Percentiles rank a stretch among this genome's conserved stretches.
phyloP scores from a whole-genome alignment of 2,888 invertebrate genomes.

The Ectemnius continuus region DNA sequence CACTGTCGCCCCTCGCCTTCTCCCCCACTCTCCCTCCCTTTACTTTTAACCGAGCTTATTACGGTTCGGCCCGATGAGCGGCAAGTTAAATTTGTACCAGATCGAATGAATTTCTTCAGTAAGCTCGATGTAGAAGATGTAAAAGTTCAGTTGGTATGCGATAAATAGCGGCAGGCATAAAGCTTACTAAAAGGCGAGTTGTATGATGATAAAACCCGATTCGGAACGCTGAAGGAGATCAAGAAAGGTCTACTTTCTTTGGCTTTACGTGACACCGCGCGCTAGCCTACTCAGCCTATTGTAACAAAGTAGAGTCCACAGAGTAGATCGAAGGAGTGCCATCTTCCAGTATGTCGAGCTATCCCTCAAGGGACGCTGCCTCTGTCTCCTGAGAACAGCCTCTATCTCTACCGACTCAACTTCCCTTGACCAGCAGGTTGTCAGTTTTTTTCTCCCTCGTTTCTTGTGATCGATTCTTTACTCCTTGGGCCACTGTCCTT shows the following conservation, averaged over 20 bases:
- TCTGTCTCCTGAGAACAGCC: constrained; percentile 57
- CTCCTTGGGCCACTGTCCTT: constrained; percentile 34
- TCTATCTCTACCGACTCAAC: constrained; percentile 20
- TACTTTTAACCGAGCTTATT: no score
- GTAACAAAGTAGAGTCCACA: constrained; percentile 68
- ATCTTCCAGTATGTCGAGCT: constrained; percentile 68
- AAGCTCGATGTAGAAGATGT: no score
- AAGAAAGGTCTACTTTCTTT: constrained; percentile 66
- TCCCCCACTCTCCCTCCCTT: no score
- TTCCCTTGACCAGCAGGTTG: constrained; percentile 11
- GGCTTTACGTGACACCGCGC: constrained; percentile 71
- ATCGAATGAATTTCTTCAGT: no score
- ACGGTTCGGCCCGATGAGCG: no score
- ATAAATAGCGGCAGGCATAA: constrained; percentile 11
- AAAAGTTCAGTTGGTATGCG: no score
- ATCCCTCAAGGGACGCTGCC: constrained; percentile 67
- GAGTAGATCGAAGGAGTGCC: constrained; percentile 53
- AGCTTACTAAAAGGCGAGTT: constrained; percentile 50
- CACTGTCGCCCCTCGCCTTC: no score
- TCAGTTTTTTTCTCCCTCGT: constrained; percentile 24
- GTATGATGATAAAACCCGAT: no score
- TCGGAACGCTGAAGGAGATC: no score
- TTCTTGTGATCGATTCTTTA: constrained; percentile 18
- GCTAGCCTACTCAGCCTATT: constrained; percentile 55
- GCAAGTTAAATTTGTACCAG: no score